These are phyloP conservation scores for Strix occidentalis DNA, from an alignment of 2,797 vertebrate species.

Conservation along the genomic window DNA sequence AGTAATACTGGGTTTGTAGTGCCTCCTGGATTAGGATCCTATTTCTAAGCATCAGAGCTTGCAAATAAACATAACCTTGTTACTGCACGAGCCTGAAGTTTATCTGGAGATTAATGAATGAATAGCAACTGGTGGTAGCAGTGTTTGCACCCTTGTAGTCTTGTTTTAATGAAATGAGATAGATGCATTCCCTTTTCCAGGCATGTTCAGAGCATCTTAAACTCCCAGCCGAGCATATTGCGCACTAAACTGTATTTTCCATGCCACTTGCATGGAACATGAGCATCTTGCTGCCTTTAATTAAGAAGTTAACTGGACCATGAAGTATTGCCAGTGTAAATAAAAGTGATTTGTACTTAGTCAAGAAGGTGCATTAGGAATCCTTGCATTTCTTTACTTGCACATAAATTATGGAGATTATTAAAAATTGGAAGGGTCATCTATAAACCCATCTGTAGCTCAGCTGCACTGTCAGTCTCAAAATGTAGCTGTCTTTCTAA, in stretches of 20 bases:
- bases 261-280: conserved; percentile 74
- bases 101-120: neutral
- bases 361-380: conserved; percentile 71
- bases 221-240: conserved; percentile 69
- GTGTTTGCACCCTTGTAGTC: neutral
- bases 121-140: neutral
- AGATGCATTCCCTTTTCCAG: neutral
- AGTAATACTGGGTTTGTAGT: neutral
- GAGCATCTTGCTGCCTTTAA: conserved; percentile 85
- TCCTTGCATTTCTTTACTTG: conserved; percentile 74
- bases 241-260: conserved; percentile 72
- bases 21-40: neutral
- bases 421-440: conserved; percentile 76
- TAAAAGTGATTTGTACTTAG: conserved; percentile 79
- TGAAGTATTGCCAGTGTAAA: conserved; percentile 82
- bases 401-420: conserved; percentile 78
- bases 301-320: conserved; percentile 88
- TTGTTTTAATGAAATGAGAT: conserved; percentile 32
- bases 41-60: neutral
- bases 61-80: neutral
- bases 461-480: conserved; percentile 61
- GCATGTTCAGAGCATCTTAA: conserved; percentile 47
- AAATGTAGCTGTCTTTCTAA: conserved; percentile 71
- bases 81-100: neutral
- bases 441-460: conserved; percentile 73